Base-by-base conservation (phyloP, 2,113 vertebrate species). In the chimpanzee (Pan troglodytes) region DNA sequence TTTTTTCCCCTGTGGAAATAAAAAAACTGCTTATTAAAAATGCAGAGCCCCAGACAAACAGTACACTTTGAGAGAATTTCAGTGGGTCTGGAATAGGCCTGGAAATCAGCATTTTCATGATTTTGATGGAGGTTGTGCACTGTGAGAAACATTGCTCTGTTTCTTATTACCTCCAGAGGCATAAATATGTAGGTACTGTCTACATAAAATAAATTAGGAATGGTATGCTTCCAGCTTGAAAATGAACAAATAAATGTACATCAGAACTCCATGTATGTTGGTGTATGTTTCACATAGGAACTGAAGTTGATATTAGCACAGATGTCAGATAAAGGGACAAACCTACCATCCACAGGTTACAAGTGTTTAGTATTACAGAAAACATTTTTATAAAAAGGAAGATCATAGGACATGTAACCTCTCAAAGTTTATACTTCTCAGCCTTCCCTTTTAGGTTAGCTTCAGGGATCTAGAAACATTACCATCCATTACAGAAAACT, bases 61-160 rank as follows among this genome's bases (percentile, higher is more conserved):
- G 22, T 17, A 94, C 20, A 52, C n/a, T 76, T 79, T 82, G 57
- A 79, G 35, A 93, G 59, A 90, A 81, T 96, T 96, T 96, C 93
- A 75, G 13, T 93, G 40, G 25, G 22, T 96, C 59, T 85, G 25
- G 57, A 78, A 27, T 85, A 72, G 50, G 4, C 50, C 40, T 48
- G 86, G 50, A 95, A 84, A 57, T 94, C 6, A 82, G 35, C 48
- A 67, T 91, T 93, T 90, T 95, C 73, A n/a, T 79, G 11, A 73
- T 79, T 94, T 97, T 82, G 81, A 20, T 96, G 38, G 61, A 86
- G 57, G 16, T 88, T 64, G 22, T 92, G 0, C 7, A 55, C n/a
- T 79, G 94, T 48, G 83, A 96, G 48, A 93, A 88, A 45, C 45
- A 88, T 35, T 57, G 38, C 30, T 93, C 4, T 70, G 55, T 90